phyloP scores from a whole-genome alignment of 2,888 invertebrate species.

The Campopleginae sp. region DNA sequence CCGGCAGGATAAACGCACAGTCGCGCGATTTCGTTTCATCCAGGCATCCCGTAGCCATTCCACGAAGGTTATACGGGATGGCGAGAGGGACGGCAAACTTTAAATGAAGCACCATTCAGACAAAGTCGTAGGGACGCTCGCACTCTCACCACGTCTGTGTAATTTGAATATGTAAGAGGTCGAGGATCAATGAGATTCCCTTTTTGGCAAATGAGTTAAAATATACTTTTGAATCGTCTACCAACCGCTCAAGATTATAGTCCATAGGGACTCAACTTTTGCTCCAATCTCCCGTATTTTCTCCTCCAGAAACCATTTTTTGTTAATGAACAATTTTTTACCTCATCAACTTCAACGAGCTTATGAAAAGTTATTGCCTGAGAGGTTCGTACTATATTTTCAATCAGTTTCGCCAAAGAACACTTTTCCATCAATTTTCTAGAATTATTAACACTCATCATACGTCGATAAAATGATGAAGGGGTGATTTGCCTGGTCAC shows the following conservation, averaged over 20 bases:
- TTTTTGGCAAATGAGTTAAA: conserved; percentile 71
- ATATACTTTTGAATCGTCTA: conserved; percentile 67
- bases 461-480: conserved; percentile 31
- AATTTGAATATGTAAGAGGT: conserved; percentile 74
- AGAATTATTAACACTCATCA: neutral
- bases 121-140: conserved; percentile 59
- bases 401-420: neutral
- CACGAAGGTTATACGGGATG: conserved; percentile 34
- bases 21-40: conserved; percentile 47
- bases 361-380: neutral
- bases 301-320: conserved; percentile 1
- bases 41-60: conserved; percentile 39
- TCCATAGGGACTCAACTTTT: conserved; percentile 27
- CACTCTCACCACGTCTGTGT: conserved; percentile 44
- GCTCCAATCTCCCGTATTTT: conserved; percentile 12
- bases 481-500: conserved; percentile 50
- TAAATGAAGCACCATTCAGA: conserved; percentile 73
- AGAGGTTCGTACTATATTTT: neutral
- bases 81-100: conserved; percentile 65
- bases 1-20: conserved; percentile 60
- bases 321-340: conserved; percentile 40
- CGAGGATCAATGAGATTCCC: conserved; percentile 71
- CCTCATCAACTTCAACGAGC: neutral
- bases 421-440: conserved; percentile 18
- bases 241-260: conserved; percentile 59